A percentile compares a stretch with the other conserved stretches of the same genome.
Evolutionary conservation across 2,113 vertebrate genomes (phyloP).

Genomic region (Solea solea): DNA sequence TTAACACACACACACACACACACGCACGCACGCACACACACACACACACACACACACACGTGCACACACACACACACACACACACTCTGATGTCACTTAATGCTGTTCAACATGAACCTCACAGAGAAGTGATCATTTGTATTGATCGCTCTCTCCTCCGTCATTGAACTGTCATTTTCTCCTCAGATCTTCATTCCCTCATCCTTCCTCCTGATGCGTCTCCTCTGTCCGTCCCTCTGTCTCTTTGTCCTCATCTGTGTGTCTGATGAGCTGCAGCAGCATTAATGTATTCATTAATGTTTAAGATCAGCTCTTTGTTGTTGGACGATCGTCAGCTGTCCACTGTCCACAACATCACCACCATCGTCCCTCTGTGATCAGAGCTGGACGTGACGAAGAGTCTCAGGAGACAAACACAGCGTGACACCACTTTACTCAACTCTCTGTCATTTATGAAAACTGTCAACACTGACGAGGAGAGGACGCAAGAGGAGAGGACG

Average conservation of each 20-base stretch:
- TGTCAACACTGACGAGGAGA: neutral
- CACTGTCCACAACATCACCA: too few species aligned
- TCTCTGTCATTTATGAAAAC: slow-evolving; percentile 56
- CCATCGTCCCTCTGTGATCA: slow-evolving; percentile 52
- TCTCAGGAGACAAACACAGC: slow-evolving; percentile 58
- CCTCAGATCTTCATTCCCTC: neutral
- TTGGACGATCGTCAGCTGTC: too few species aligned
- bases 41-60: neutral
- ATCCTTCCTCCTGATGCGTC: neutral
- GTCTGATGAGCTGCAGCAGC: too few species aligned
- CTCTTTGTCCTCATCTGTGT: too few species aligned
- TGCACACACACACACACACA: neutral
- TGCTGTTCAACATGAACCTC: slow-evolving; percentile 38
- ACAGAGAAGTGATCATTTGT: slow-evolving; percentile 40
- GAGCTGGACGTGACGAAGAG: slow-evolving; percentile 21
- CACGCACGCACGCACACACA: slow-evolving; percentile 1
- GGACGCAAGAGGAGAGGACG: neutral
- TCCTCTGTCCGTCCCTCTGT: neutral
- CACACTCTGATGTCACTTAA: slow-evolving; percentile 23
- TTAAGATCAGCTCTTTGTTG: too few species aligned
- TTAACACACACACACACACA: neutral
- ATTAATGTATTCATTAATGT: too few species aligned
- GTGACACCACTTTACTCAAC: too few species aligned
- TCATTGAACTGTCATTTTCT: slow-evolving; percentile 29
- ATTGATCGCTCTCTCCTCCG: slow-evolving; percentile 41